Percentiles rank a stretch among this genome's conserved stretches.
Conservation (phyloP, 2,888 invertebrate species). For the Meghimatium bilineatum region DNA sequence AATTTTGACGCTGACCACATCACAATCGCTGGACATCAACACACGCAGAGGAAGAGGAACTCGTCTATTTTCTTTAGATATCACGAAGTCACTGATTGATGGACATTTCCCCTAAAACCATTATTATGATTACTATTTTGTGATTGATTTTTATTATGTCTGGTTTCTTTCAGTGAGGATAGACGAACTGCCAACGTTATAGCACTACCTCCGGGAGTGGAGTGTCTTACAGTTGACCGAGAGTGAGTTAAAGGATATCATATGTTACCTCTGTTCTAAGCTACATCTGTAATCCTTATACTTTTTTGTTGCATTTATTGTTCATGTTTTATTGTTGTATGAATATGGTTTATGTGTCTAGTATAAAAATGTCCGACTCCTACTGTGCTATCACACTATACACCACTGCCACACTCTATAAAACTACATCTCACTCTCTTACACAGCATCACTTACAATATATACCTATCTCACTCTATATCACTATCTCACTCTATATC, state of each 20-base stretch:
- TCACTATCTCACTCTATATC: not conserved
- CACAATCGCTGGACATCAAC: no score
- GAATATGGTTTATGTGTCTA: no score
- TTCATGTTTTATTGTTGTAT: not conserved
- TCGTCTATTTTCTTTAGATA: not conserved
- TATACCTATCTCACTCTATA: not conserved
- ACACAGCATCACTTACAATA: no score
- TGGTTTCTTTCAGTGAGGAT: constrained; percentile 81
- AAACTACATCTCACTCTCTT: no score
- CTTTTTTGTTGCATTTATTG: not conserved
- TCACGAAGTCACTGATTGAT: not conserved
- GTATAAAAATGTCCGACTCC: no score
- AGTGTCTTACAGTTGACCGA: constrained; percentile 89
- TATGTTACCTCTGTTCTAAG: not conserved
- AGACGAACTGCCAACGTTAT: constrained; percentile 91
- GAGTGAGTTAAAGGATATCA: constrained; percentile 81
- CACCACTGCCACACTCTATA: no score
- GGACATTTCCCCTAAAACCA: not conserved
- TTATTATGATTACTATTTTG: not conserved
- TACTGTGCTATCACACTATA: no score
- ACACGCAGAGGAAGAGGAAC: no score
- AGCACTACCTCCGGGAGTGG: constrained; percentile 89
- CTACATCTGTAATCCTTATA: not conserved
- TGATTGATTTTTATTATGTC: not conserved
- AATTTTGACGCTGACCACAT: no score